phyloP scores from a whole-genome alignment of 2,888 invertebrate species.

The Slavum lentiscoides region DNA sequence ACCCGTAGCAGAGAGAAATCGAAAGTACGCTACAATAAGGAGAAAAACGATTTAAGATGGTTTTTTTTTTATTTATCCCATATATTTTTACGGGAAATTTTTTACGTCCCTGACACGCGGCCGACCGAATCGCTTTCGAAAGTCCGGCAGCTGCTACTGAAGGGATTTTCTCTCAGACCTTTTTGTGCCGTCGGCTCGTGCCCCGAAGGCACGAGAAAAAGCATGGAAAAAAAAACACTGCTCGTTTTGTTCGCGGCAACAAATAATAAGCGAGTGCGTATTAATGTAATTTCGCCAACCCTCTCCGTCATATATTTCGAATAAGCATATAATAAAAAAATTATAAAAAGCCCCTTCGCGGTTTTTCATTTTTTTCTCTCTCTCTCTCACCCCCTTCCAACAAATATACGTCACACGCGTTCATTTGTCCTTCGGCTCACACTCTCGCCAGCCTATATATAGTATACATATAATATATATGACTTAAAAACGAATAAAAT shows the following conservation, averaged over 20 bases:
- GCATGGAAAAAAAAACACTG: slow-evolving; percentile 14
- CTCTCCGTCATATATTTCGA: slow-evolving; percentile 23
- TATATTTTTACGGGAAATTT: too few species aligned
- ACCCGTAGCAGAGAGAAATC: too few species aligned
- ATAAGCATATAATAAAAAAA: neutral
- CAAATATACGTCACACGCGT: neutral
- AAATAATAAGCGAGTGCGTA: slow-evolving; percentile 39
- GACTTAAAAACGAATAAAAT: slow-evolving; percentile 26
- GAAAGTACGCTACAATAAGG: too few species aligned
- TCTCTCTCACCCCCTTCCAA: too few species aligned
- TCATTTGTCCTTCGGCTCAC: neutral
- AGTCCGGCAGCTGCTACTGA: slow-evolving; percentile 42
- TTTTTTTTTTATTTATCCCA: too few species aligned
- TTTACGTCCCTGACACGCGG: too few species aligned
- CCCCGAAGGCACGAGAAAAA: slow-evolving; percentile 14
- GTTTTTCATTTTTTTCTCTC: slow-evolving; percentile 9
- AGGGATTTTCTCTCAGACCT: slow-evolving; percentile 40
- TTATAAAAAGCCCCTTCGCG: neutral
- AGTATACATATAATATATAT: too few species aligned
- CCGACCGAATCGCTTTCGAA: neutral
- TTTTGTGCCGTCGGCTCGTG: neutral
- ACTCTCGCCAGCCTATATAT: neutral
- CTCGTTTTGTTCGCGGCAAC: neutral
- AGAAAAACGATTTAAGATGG: too few species aligned
- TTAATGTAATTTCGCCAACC: neutral